Conservation (phyloP, 2,797 vertebrate genomes). For the Bovichtus diacanthus region DNA sequence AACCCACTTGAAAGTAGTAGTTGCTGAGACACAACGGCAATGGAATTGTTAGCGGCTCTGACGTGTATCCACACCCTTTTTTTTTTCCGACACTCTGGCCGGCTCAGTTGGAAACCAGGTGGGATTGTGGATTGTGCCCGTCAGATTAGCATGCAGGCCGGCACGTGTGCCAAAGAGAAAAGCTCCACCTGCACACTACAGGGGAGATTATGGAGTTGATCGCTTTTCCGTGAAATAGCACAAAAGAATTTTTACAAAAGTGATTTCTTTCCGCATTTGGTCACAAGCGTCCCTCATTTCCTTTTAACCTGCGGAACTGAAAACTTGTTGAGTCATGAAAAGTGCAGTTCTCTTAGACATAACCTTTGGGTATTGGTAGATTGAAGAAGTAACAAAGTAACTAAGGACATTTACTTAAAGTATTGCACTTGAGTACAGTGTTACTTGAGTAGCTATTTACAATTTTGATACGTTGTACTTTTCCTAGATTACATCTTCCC, state of each 20-base stretch:
- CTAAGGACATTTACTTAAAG: not conserved
- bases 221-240: conserved; percentile 40
- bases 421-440: not conserved
- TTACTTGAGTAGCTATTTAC: not conserved
- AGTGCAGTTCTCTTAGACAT: not conserved
- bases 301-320: not conserved
- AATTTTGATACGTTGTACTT: not conserved
- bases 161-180: conserved; percentile 54
- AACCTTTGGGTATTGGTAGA: too few species aligned
- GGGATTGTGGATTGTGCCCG: conserved; percentile 24
- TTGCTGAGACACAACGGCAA: not conserved
- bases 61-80: rapidly evolving
- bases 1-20: not conserved
- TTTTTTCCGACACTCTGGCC: not conserved
- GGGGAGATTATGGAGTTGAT: conserved; percentile 54
- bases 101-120: conserved; percentile 34
- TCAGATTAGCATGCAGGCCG: conserved; percentile 53
- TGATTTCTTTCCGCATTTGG: conserved; percentile 1
- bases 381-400: not conserved
- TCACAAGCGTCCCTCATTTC: not conserved
- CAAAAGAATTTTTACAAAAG: not conserved
- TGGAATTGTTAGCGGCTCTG: not conserved
- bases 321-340: not conserved
- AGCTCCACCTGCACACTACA: conserved; percentile 39
- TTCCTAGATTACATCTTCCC: too few species aligned